phyloP scores from a whole-genome alignment of 1,140 invertebrate species.

The Drosophila busckii region DNA sequence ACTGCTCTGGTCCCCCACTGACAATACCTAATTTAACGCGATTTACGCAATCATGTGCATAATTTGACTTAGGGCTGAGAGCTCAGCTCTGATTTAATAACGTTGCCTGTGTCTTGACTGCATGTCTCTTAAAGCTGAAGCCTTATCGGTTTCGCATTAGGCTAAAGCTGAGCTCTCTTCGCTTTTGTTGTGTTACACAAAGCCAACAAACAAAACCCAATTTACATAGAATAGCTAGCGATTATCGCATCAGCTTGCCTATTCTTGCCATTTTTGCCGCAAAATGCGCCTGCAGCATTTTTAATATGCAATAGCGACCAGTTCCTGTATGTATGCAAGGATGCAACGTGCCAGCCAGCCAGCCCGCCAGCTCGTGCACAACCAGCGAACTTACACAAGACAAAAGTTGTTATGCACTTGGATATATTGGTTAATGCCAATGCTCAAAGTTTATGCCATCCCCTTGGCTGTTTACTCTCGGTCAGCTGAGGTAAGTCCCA shows the following conservation, averaged over 20 bases:
- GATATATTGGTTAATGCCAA: conserved; percentile 29
- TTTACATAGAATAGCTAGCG: conserved; percentile 61
- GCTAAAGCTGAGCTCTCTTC: neutral
- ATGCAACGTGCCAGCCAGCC: conserved; percentile 18
- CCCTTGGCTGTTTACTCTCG: conserved; percentile 1
- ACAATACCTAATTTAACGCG: conserved; percentile 34
- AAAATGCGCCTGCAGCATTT: conserved; percentile 44
- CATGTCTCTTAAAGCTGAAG: conserved; percentile 20
- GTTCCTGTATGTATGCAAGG: conserved; percentile 5
- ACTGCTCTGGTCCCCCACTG: conserved; percentile 15
- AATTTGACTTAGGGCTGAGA: conserved; percentile 15
- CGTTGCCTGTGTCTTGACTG: neutral
- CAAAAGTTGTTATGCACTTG: conserved; percentile 45
- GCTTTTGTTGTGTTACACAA: conserved; percentile 29
- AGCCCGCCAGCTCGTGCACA: conserved; percentile 3
- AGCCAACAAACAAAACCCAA: conserved; percentile 49
- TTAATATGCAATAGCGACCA: conserved; percentile 44
- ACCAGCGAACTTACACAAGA: conserved; percentile 27
- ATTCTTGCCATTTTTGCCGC: conserved; percentile 34
- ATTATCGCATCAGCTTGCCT: conserved; percentile 41
- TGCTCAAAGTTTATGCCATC: conserved; percentile 25
- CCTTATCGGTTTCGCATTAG: conserved; percentile 28
- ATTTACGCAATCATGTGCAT: conserved; percentile 40
- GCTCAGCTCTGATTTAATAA: conserved; percentile 19
- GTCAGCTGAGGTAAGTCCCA: neutral